Conservation (phyloP, 2,888 invertebrate genomes). For the Salticus scenicus region DNA sequence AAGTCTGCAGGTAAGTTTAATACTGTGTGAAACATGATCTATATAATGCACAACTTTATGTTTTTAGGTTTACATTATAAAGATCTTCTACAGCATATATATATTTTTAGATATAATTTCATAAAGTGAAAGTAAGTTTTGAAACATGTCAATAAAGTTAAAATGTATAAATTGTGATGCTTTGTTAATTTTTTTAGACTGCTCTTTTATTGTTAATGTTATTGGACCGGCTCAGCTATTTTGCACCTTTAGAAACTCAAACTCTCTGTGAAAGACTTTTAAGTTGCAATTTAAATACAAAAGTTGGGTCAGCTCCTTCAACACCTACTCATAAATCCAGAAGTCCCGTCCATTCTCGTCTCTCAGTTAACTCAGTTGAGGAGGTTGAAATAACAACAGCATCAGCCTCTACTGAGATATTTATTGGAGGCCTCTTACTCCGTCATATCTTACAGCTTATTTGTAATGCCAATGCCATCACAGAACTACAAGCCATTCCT, state of each 20-base stretch:
- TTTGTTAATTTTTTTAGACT: constrained; percentile 51
- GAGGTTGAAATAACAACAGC: constrained; percentile 35
- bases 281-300: constrained; percentile 33
- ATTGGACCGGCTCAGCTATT: constrained; percentile 55
- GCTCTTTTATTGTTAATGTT: constrained; percentile 57
- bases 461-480: constrained; percentile 85
- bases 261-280: constrained; percentile 45
- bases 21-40: too few relatives aligned
- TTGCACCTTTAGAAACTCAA: constrained; percentile 49
- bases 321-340: constrained; percentile 65
- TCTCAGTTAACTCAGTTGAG: constrained; percentile 51
- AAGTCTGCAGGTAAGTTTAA: too few relatives aligned
- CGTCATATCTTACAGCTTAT: constrained; percentile 87
- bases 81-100: too few relatives aligned
- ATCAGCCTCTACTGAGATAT: constrained; percentile 72
- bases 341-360: constrained; percentile 62
- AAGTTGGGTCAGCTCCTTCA: constrained; percentile 59
- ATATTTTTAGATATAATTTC: too few relatives aligned
- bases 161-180: too few relatives aligned
- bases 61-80: too few relatives aligned
- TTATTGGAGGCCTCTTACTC: constrained; percentile 82
- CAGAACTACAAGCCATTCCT: constrained; percentile 75
- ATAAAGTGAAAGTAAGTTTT: too few relatives aligned
- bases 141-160: too few relatives aligned
- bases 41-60: too few relatives aligned